Evolutionary conservation across 2,113 vertebrate genomes (phyloP).

Genomic region (Mormyrus iriodes): DNA sequence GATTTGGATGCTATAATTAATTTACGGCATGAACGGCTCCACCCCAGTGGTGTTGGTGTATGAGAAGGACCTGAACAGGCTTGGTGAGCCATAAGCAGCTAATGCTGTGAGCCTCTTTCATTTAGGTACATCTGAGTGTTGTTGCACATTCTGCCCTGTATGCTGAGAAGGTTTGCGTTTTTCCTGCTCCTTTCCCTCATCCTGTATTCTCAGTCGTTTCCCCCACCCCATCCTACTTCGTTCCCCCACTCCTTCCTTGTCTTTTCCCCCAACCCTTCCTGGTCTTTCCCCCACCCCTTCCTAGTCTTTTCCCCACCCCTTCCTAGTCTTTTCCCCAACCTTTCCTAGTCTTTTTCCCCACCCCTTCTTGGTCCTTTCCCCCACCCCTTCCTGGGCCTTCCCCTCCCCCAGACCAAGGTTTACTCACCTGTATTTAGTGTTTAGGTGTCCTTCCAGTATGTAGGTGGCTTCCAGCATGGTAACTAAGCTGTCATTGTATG

Average conservation of each 20-base stretch:
- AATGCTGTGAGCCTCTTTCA: not conserved
- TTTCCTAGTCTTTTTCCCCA: too few relatives aligned
- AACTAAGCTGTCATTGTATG: not conserved
- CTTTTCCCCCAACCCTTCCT: too few relatives aligned
- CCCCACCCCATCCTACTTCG: too few relatives aligned
- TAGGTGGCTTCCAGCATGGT: conserved; percentile 10
- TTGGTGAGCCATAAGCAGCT: not conserved
- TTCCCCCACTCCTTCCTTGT: too few relatives aligned
- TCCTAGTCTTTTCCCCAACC: too few relatives aligned
- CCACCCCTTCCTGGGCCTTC: not conserved
- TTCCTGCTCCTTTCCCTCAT: not conserved
- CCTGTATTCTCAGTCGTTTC: too few relatives aligned
- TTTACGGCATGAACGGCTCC: conserved; percentile 38
- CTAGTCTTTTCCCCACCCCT: conserved; percentile 38
- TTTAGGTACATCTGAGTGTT: not conserved
- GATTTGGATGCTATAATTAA: conserved; percentile 44
- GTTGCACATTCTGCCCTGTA: not conserved
- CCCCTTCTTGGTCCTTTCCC: conserved; percentile 37
- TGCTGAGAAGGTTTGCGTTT: not conserved
- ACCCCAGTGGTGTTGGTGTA: conserved; percentile 32
- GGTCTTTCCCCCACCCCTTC: conserved; percentile 9
- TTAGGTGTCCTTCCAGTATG: conserved; percentile 3
- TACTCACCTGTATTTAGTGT: not conserved
- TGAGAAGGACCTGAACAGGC: not conserved
- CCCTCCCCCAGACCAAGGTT: not conserved